phyloP scores from a whole-genome alignment of 2,113 vertebrate species.

The Hemibates koningsi region DNA sequence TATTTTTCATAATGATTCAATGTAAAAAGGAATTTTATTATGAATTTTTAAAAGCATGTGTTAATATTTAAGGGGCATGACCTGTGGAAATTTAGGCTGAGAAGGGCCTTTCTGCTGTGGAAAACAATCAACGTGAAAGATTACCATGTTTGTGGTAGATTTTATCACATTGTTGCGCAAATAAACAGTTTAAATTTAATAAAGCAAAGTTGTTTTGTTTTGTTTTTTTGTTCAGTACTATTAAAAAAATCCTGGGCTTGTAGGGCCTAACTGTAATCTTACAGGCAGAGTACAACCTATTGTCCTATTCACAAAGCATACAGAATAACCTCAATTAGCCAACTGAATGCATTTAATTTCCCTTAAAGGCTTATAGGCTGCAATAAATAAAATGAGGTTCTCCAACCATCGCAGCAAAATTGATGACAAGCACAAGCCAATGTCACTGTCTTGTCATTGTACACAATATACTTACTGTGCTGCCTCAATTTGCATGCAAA shows the following conservation, averaged over 20 bases:
- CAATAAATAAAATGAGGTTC: constrained; percentile 35
- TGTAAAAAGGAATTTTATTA: constrained; percentile 68
- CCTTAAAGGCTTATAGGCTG: constrained; percentile 22
- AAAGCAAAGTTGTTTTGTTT: not conserved
- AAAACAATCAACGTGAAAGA: constrained; percentile 64
- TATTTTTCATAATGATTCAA: constrained; percentile 72
- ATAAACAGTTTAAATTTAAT: constrained; percentile 57
- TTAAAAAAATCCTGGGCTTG: not conserved
- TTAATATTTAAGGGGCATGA: constrained; percentile 66
- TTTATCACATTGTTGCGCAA: constrained; percentile 71
- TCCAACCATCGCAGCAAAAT: constrained; percentile 3
- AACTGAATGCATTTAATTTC: constrained; percentile 42
- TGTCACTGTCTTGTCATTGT: constrained; percentile 19
- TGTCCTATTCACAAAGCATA: constrained; percentile 8
- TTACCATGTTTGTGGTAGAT: constrained; percentile 65
- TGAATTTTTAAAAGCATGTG: constrained; percentile 68
- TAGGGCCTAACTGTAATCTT: not conserved
- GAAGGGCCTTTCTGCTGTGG: constrained; percentile 38
- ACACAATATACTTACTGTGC: constrained; percentile 12
- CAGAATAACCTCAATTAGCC: constrained; percentile 49
- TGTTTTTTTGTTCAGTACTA: not conserved
- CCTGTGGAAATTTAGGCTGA: constrained; percentile 16
- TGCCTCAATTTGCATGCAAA: constrained; percentile 51
- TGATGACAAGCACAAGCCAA: constrained; percentile 19
- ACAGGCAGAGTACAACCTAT: not conserved